These are phyloP conservation scores for Heptranchias perlo DNA, from an alignment of 2,113 vertebrate genomes.

Conservation along the genomic window DNA sequence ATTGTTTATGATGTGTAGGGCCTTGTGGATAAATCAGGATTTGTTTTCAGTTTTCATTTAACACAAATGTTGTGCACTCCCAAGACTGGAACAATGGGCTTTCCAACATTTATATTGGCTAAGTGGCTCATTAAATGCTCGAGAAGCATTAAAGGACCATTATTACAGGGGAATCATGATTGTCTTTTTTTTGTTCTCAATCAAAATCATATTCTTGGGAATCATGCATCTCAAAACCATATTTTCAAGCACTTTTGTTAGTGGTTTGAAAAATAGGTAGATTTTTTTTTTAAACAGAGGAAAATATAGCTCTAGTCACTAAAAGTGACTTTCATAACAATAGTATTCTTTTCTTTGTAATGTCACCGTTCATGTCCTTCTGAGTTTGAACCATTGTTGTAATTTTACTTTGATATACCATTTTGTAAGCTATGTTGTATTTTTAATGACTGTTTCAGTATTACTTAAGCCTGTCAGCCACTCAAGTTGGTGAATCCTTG, in stretches of 20 bases:
- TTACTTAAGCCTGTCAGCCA: constrained; percentile 17
- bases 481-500: constrained; percentile 19
- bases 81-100: not conserved
- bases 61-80: not conserved
- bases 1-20: not conserved
- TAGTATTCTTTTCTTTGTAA: not conserved
- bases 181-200: not conserved
- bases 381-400: not conserved
- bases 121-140: not conserved
- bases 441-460: constrained; percentile 34
- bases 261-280: not conserved
- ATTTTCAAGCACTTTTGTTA: not conserved
- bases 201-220: not conserved
- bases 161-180: not conserved
- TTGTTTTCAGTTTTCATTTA: not conserved
- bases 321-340: not conserved
- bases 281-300: not conserved
- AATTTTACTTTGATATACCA: constrained; percentile 35
- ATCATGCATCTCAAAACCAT: not conserved
- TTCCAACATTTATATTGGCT: not conserved
- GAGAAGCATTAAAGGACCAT: not conserved
- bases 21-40: not conserved
- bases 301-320: not conserved
- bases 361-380: not conserved
- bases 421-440: constrained; percentile 29